Conservation (phyloP, 2,888 invertebrate genomes). For the Himalopsyche japonica region DNA sequence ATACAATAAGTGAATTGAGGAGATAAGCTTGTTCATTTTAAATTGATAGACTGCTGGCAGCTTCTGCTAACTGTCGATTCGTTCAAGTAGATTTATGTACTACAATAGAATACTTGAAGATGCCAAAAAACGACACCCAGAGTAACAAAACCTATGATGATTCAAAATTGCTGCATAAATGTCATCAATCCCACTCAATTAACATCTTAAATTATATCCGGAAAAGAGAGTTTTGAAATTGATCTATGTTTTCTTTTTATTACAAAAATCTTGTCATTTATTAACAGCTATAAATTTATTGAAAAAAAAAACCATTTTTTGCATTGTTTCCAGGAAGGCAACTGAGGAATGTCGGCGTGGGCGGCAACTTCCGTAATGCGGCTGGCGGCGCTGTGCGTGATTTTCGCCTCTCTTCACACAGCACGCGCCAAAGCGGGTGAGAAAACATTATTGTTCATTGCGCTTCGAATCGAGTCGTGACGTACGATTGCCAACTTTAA, state of each 20-base stretch:
- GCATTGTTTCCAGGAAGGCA: slow-evolving; percentile 32
- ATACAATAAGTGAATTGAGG: no score
- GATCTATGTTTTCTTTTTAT: not conserved
- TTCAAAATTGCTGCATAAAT: no score
- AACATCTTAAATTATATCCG: no score
- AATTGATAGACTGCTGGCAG: no score
- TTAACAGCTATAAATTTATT: not conserved
- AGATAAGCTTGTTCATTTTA: no score
- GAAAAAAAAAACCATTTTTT: not conserved
- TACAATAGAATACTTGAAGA: no score
- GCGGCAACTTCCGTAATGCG: slow-evolving; percentile 35
- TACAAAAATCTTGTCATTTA: not conserved
- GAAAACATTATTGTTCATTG: not conserved
- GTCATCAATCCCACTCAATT: no score
- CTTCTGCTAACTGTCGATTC: no score
- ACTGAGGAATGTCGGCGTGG: slow-evolving; percentile 29
- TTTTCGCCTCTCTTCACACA: slow-evolving; percentile 35
- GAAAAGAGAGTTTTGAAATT: no score
- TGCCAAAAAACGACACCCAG: no score
- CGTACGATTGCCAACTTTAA: not conserved
- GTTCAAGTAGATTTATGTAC: no score
- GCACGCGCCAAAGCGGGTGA: slow-evolving; percentile 36
- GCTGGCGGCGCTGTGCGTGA: slow-evolving; percentile 28
- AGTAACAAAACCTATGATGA: no score
- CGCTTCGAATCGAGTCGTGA: slow-evolving; percentile 1